Evolutionary conservation across 2,113 vertebrate genomes (phyloP).

Genomic region (Dicerorhinus sumatrensis): DNA sequence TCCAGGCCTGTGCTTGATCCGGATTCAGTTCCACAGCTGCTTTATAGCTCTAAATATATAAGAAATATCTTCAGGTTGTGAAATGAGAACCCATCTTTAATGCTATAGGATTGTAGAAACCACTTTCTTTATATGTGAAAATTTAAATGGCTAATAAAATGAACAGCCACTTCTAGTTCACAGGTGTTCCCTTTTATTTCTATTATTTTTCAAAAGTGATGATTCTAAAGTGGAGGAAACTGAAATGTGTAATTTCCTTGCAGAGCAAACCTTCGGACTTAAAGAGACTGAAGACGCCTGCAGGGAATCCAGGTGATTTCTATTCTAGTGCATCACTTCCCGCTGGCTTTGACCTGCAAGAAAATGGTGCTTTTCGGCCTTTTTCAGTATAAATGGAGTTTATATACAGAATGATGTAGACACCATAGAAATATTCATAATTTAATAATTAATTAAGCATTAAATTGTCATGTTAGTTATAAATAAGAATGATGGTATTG

Average conservation of each 20-base stretch:
- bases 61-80: slow-evolving; percentile 68
- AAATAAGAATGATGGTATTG: neutral
- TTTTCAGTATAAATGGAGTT: neutral
- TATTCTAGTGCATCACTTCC: neutral
- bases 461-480: neutral
- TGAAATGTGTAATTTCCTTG: neutral
- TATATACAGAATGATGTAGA: neutral
- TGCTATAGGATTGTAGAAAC: rapidly evolving
- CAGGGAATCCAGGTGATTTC: neutral
- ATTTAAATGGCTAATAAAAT: neutral
- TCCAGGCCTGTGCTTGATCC: slow-evolving; percentile 97
- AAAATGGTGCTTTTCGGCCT: neutral
- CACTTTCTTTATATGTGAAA: neutral
- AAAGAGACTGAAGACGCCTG: neutral
- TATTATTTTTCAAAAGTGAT: slow-evolving; percentile 27
- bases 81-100: neutral
- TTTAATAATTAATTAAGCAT: neutral
- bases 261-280: neutral
- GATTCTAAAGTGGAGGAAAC: slow-evolving; percentile 37
- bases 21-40: slow-evolving; percentile 94
- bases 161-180: neutral
- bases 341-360: neutral
- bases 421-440: neutral
- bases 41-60: slow-evolving; percentile 92
- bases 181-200: neutral